Evolutionary conservation across 2,888 invertebrate species (phyloP).

Genomic region (Tetheella fluctuosa): DNA sequence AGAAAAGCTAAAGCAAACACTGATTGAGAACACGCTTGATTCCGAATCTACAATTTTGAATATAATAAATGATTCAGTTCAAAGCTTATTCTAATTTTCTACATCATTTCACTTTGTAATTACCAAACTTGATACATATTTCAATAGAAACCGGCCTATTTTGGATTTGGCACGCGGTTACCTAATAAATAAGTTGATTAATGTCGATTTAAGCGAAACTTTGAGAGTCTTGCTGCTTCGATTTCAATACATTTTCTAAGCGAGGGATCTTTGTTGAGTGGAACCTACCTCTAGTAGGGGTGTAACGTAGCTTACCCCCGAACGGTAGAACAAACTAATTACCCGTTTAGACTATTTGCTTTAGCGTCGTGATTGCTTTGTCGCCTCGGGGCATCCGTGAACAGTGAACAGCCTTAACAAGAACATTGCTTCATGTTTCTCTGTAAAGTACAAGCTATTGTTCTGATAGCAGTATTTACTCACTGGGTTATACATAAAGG

Average conservation of each 20-base stretch:
- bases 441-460: slow-evolving; percentile 33
- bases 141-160: slow-evolving; percentile 1
- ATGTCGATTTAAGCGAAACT: slow-evolving; percentile 12
- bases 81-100: slow-evolving; percentile 32
- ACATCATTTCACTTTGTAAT: slow-evolving; percentile 31
- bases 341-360: slow-evolving; percentile 75
- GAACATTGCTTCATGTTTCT: slow-evolving; percentile 36
- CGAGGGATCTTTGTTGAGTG: slow-evolving; percentile 37
- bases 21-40: background rate
- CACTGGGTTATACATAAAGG: slow-evolving; percentile 12
- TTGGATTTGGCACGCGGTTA: slow-evolving; percentile 18
- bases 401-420: slow-evolving; percentile 44
- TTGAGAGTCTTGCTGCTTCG: background rate
- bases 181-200: slow-evolving; percentile 27
- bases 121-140: slow-evolving; percentile 12
- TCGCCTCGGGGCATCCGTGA: slow-evolving; percentile 52
- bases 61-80: slow-evolving; percentile 20
- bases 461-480: slow-evolving; percentile 20
- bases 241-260: slow-evolving; percentile 25
- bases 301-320: slow-evolving; percentile 45
- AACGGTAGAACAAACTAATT: slow-evolving; percentile 76
- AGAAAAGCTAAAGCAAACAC: background rate
- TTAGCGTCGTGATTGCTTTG: slow-evolving; percentile 67
- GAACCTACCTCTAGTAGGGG: slow-evolving; percentile 28
- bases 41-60: slow-evolving; percentile 16